A percentile compares a stretch with the other conserved stretches of the same genome.
phyloP scores from a whole-genome alignment of 2,113 vertebrate species.

The Lophius piscatorius region DNA sequence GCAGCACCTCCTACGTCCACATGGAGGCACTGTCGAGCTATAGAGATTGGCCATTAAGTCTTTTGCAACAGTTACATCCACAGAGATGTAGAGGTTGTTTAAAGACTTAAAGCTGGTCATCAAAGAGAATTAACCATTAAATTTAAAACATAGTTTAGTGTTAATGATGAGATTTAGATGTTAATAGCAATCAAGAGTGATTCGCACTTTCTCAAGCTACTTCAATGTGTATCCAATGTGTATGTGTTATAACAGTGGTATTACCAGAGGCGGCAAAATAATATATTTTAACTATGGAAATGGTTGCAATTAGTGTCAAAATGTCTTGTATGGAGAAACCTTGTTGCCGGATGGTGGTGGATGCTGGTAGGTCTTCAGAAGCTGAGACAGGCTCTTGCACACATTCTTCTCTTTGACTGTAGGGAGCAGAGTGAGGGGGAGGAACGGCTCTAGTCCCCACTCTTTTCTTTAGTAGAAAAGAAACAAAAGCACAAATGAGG shows the following conservation, averaged over 20 bases:
- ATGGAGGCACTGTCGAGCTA: conserved; percentile 68
- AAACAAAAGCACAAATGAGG: conserved; percentile 16
- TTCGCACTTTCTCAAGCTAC: background rate
- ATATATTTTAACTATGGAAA: conserved; percentile 2
- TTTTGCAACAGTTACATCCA: conserved; percentile 55
- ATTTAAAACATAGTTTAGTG: background rate
- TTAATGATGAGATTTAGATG: conserved; percentile 7
- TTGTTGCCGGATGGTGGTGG: conserved; percentile 91
- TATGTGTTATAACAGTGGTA: background rate
- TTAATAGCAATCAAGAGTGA: conserved; percentile 20
- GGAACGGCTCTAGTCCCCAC: conserved; percentile 97
- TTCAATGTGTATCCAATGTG: background rate
- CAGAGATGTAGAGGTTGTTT: conserved; percentile 13
- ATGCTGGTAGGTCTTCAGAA: conserved; percentile 95
- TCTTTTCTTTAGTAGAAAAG: conserved; percentile 86
- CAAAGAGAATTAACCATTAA: conserved; percentile 23
- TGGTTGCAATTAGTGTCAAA: background rate
- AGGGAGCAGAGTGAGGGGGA: conserved; percentile 93
- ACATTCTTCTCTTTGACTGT: conserved; percentile 95
- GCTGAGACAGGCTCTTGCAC: conserved; percentile 93
- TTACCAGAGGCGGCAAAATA: background rate
- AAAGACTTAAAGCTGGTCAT: conserved; percentile 28
- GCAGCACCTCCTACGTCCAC: conserved; percentile 30
- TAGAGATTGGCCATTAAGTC: conserved; percentile 22
- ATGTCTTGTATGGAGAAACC: conserved; percentile 72